A percentile compares a stretch with the other conserved stretches of the same genome.
Conservation (phyloP, 2,888 invertebrate genomes). For the Flabesymbios commensalis region DNA sequence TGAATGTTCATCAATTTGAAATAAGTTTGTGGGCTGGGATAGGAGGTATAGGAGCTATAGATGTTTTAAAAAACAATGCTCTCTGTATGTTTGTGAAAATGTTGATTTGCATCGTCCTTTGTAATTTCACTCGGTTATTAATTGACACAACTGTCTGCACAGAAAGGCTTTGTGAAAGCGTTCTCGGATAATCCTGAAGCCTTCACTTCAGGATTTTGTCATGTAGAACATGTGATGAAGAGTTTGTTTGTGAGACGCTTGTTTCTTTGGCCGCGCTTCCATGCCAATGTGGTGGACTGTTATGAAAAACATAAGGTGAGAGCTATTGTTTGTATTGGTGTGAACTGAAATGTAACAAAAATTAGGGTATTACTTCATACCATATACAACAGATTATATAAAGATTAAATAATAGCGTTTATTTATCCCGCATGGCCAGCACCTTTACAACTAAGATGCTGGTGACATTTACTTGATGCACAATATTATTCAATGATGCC, state of each 20-base stretch:
- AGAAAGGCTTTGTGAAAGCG: constrained; percentile 81
- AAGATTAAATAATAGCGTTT: no score
- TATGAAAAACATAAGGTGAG: constrained; percentile 68
- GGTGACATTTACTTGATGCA: not conserved
- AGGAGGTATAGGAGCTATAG: no score
- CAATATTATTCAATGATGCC: no score
- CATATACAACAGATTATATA: no score
- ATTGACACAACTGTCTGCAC: not conserved
- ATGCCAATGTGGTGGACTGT: constrained; percentile 69
- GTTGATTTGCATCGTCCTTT: not conserved
- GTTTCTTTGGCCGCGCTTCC: constrained; percentile 90
- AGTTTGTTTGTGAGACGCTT: constrained; percentile 88
- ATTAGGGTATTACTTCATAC: no score
- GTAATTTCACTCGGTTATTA: not conserved
- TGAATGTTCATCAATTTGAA: no score
- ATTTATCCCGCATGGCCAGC: no score
- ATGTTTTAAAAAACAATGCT: not conserved
- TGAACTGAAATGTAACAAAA: no score
- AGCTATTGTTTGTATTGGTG: not conserved
- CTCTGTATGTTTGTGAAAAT: not conserved
- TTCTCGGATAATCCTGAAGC: constrained; percentile 87
- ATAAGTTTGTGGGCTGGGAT: no score
- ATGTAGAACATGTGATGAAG: constrained; percentile 91
- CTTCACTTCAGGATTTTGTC: constrained; percentile 87
- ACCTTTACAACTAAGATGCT: not conserved